phyloP scores from a whole-genome alignment of 64 coral and sea anemone species.

The Montipora capricornis region DNA sequence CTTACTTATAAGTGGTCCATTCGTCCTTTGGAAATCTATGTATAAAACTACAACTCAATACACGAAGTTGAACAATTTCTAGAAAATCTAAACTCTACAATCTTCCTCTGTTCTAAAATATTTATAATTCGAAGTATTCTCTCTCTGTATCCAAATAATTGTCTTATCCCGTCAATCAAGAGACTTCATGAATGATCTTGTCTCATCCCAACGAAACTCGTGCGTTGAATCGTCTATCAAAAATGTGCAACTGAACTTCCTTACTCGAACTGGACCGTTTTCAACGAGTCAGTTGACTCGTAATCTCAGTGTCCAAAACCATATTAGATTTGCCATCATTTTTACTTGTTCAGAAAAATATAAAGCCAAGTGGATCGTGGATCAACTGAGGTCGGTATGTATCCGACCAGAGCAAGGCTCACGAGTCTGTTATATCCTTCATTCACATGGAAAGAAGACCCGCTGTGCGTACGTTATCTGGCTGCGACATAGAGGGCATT shows the following conservation, averaged over 20 bases:
- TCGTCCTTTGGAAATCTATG: background rate
- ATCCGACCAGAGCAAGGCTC: background rate
- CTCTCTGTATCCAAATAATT: too few relatives aligned
- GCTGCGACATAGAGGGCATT: slow-evolving; percentile 96
- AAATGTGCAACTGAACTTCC: background rate
- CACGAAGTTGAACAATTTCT: background rate
- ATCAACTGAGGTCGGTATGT: too few relatives aligned
- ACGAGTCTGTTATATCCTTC: background rate
- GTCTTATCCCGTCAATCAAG: background rate
- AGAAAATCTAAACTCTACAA: background rate
- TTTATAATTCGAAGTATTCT: background rate
- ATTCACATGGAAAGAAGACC: slow-evolving; percentile 98
- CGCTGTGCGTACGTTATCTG: slow-evolving; percentile 97
- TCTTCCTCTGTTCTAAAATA: background rate
- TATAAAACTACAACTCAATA: background rate
- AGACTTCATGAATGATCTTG: too few relatives aligned
- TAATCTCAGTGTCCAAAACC: background rate
- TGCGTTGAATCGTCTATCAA: background rate
- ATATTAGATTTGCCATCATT: background rate
- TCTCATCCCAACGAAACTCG: background rate
- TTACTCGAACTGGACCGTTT: background rate
- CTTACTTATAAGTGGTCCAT: background rate
- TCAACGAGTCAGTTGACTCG: background rate
- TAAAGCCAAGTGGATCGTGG: too few relatives aligned
- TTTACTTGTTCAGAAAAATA: background rate